A percentile compares a stretch with the other conserved stretches of the same genome.
Evolutionary conservation across 2,113 vertebrate species (phyloP).

Genomic region (Nicator chloris): DNA sequence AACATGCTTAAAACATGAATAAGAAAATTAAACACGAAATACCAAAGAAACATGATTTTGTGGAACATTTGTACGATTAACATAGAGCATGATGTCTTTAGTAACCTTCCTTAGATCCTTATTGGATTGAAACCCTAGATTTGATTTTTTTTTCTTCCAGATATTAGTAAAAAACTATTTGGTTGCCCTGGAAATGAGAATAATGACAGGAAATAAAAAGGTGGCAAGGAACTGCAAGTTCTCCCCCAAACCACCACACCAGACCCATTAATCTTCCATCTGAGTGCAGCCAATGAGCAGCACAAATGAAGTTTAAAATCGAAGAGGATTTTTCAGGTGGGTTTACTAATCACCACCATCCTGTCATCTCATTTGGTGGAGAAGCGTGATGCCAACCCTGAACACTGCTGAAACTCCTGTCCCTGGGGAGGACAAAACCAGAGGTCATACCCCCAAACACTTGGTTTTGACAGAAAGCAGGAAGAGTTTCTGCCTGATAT

Average conservation of each 20-base stretch:
- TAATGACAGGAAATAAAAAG: background rate
- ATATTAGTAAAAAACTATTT: background rate
- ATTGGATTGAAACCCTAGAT: background rate
- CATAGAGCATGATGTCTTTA: background rate
- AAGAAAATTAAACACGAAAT: background rate
- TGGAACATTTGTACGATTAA: background rate
- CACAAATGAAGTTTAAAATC: background rate
- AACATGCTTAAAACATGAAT: background rate
- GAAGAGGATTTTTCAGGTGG: conserved; percentile 31
- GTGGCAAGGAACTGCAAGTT: background rate
- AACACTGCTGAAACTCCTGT: background rate
- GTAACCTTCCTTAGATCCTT: background rate
- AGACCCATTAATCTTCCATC: background rate
- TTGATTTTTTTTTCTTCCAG: background rate
- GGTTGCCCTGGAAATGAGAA: background rate
- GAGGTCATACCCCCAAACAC: background rate
- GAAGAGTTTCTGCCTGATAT: background rate
- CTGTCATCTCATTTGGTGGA: background rate
- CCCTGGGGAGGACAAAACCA: background rate
- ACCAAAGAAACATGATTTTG: background rate
- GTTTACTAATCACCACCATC: background rate
- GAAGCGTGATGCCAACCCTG: background rate
- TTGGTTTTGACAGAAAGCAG: background rate
- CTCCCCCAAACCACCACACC: background rate
- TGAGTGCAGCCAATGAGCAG: background rate